Evolutionary conservation across 2,113 vertebrate species (phyloP), one percentile per base, ranked within the genome.

Genomic region (Anarrhichthys ocellatus): DNA sequence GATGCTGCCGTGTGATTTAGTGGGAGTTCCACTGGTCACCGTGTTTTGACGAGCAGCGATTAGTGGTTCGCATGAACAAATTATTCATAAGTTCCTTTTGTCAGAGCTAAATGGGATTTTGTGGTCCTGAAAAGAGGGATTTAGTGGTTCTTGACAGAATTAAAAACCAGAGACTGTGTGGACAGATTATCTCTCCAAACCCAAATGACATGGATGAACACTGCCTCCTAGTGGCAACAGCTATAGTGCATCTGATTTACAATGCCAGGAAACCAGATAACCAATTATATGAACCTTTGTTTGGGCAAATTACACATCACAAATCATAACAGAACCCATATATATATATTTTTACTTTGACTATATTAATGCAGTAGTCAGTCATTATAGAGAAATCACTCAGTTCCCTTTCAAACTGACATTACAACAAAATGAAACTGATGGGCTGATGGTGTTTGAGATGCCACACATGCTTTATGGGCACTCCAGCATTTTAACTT

Each of bases 151-250:
- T 72, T 72, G 66, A 44, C 44, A 77, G 54, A 66, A 20, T 76
- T 72, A 80, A 76, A 80, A 50, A 75, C 27, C 46, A 36, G 9
- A 73, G 48, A 63, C 9, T 36, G 0, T n/a, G 22, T 59, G 20
- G 9, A 76, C 32, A 46, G 22, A 54, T 73, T 2, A 52, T 42
- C 34, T 34, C 15, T 11, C 13, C 24, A 20, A 67, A 48, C 18
- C 52, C 9, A 7, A n/a, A 64, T 11, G 34, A 17, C 46, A 17
- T 14, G 32, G 14, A 66, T 20, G 1, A 46, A 78, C 73, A 84
- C 54, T 77, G 88, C 88, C 89, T 9, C 81, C 91, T 84, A 82
- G 85, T 90, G 93, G 89, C 27, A 42, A 48, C 6, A 42, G 42
- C 4, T 22, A 13, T 0, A 27, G 17, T 86, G 52, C 74, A 81